phyloP scores from a whole-genome alignment of 2,888 invertebrate genomes.

The Ecdyonurus torrentis region DNA sequence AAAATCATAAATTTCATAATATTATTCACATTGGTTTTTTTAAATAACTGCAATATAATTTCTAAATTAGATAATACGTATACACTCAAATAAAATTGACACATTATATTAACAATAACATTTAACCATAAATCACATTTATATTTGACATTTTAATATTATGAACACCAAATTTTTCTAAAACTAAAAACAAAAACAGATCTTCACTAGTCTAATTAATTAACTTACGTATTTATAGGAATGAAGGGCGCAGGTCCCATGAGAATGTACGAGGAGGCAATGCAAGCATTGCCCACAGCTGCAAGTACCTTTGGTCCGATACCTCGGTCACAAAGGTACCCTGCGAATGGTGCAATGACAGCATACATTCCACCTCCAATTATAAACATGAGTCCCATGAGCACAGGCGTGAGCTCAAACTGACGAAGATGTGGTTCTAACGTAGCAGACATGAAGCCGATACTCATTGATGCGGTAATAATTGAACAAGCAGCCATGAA shows the following conservation, averaged over 20 bases:
- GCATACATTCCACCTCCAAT: conserved; percentile 30
- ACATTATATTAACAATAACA: too few relatives aligned
- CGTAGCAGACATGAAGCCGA: conserved; percentile 36
- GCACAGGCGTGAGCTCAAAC: conserved; percentile 25
- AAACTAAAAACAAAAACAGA: conserved; percentile 11
- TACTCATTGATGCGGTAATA: conserved; percentile 22
- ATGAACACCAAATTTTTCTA: not conserved
- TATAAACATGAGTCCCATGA: conserved; percentile 28
- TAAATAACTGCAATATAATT: too few relatives aligned
- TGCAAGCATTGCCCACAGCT: conserved; percentile 21
- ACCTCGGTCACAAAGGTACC: conserved; percentile 26
- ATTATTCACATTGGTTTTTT: too few relatives aligned
- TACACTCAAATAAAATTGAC: too few relatives aligned
- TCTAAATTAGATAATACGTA: too few relatives aligned
- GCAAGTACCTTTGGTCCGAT: conserved; percentile 39
- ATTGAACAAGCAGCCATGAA: conserved; percentile 22
- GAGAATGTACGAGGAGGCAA: conserved; percentile 25
- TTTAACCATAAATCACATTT: too few relatives aligned
- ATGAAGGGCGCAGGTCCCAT: conserved; percentile 30
- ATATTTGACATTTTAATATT: too few relatives aligned
- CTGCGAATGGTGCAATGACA: conserved; percentile 27
- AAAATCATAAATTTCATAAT: too few relatives aligned
- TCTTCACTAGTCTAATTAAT: conserved; percentile 1
- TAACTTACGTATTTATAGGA: conserved; percentile 22
- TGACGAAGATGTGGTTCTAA: conserved; percentile 33